phyloP scores from a whole-genome alignment of 2,888 invertebrate species.

The Pachymerium ferrugineum region DNA sequence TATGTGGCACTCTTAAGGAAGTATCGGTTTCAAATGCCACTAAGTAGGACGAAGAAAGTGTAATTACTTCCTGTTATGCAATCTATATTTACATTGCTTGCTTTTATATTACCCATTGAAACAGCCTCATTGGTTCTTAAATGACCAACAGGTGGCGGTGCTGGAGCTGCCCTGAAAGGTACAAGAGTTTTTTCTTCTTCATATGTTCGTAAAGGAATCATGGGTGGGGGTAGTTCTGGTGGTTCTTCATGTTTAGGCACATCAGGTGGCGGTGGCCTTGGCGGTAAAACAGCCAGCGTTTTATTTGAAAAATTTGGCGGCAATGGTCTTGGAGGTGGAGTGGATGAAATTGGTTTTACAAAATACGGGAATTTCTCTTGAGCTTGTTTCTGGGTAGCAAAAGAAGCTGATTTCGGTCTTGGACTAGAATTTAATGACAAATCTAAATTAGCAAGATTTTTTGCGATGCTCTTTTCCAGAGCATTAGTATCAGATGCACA shows the following conservation, averaged over 20 bases:
- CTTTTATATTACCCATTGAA: too few relatives aligned
- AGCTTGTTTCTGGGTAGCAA: background rate
- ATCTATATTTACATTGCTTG: background rate
- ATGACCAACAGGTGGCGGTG: background rate
- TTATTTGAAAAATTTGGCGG: background rate
- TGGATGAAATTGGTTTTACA: background rate
- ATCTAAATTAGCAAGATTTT: slow-evolving; percentile 14
- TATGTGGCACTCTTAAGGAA: slow-evolving; percentile 37
- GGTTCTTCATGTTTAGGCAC: background rate
- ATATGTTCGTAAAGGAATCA: background rate
- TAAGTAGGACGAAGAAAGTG: background rate
- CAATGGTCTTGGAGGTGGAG: slow-evolving; percentile 32
- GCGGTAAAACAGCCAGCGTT: background rate
- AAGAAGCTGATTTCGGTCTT: background rate
- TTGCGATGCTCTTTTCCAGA: slow-evolving; percentile 14
- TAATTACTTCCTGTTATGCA: background rate
- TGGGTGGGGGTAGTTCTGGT: background rate
- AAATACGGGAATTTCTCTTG: background rate
- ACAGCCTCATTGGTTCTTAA: too few relatives aligned
- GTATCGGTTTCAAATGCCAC: background rate
- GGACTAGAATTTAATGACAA: background rate
- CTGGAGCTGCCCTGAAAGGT: background rate
- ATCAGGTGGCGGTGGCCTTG: background rate
- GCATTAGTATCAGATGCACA: background rate
- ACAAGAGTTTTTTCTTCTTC: background rate